Evolutionary conservation across 2,888 invertebrate species (phyloP), one percentile per base, ranked within the genome.

Genomic region (Limnephilus auricula): DNA sequence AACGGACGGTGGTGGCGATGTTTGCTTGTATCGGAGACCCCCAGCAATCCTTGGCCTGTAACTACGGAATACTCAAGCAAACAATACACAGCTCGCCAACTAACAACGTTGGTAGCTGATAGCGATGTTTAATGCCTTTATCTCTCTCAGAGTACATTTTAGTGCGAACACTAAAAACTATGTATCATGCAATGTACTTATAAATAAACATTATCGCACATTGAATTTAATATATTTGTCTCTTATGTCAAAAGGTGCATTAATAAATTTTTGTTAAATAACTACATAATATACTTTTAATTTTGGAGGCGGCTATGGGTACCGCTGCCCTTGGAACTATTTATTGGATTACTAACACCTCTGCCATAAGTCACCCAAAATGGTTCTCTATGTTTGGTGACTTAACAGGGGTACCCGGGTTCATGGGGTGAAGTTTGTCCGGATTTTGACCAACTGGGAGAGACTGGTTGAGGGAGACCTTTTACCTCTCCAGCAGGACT

Each of bases 31-130:
- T 65, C 25, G 25, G 65, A 40, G 45, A 85, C 85, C 85, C 85
- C 85, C 85, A 45, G 85, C 85, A 40, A 45, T 30, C 85, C 85
- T 85, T 85, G 85, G 30, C 85, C 45, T 31, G 25, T n/a, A 65
- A 65, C 65, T 65, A 65, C 9, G 65, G 65, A 65, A 65, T 65
- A n/a, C 65, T 6, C 25, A 65, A 25, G 65, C 65, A 65, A 65
- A 25, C 65, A 65, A 65, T n/a, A 25, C 9, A 65, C n/a, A 9
- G n/a, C n/a, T 65, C 65, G 6, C 1, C 65, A 65, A 65, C 65
- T 65, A n/a, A 65, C n/a, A n/a, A 65, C 25, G 25, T n/a, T 65
- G 4, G 65, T 25, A 65, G n/a, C 65, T 65, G 65, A 65, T 65
- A 65, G 65, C 25, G n/a, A 65, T n/a, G n/a, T 65, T n/a, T 65